Conservation (phyloP, 2,888 invertebrate species). For the Criorhina ranunculi region DNA sequence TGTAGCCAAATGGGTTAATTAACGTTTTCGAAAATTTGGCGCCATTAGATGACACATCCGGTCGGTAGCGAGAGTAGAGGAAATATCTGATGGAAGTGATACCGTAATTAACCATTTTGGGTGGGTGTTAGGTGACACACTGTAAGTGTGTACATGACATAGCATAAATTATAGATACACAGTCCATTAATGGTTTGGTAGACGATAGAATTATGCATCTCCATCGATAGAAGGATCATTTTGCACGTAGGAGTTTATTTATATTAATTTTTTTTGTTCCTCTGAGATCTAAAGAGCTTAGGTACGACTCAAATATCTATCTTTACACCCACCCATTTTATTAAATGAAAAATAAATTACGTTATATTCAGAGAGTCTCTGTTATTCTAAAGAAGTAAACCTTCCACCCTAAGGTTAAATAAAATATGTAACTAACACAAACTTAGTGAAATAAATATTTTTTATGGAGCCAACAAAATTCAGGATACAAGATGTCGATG, state of each 20-base stretch:
- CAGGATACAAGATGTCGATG: conserved; percentile 26
- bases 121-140: conserved; percentile 10
- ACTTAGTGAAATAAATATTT: conserved; percentile 15
- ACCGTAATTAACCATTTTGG: conserved; percentile 35
- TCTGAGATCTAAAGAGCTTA: no score
- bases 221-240: not conserved
- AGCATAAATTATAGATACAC: conserved; percentile 32
- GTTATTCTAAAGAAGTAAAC: conserved; percentile 31
- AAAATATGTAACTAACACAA: conserved; percentile 16
- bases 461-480: conserved; percentile 14
- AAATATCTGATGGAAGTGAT: conserved; percentile 24
- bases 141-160: conserved; percentile 26
- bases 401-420: not conserved
- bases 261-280: conserved; percentile 7
- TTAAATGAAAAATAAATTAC: no score
- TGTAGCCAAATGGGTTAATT: conserved; percentile 58
- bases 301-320: no score
- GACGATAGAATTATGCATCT: conserved; percentile 12
- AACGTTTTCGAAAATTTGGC: conserved; percentile 54
- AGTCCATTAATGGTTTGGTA: conserved; percentile 25
- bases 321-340: no score
- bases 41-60: conserved; percentile 58
- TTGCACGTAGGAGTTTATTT: conserved; percentile 1
- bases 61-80: conserved; percentile 5
- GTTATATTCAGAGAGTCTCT: no score